phyloP scores from a whole-genome alignment of 2,113 vertebrate species.

The Atrichornis clamosus region DNA sequence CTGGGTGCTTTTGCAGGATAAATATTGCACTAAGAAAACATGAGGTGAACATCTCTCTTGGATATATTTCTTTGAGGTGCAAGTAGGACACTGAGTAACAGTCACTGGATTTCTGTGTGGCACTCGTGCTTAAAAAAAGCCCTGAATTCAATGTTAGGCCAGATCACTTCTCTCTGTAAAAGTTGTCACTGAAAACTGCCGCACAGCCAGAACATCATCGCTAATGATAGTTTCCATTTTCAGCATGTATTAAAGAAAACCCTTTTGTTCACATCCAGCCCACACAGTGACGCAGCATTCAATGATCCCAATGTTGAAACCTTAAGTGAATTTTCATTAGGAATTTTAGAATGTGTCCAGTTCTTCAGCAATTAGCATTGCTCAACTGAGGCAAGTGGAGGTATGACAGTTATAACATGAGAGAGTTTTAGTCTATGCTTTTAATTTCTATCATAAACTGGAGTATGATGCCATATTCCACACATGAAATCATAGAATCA shows the following conservation, averaged over 20 bases:
- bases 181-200: constrained; percentile 13
- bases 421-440: neutral
- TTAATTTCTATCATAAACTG: neutral
- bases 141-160: neutral
- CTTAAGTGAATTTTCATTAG: neutral
- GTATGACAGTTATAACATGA: neutral
- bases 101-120: neutral
- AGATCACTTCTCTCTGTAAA: neutral
- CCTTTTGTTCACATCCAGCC: constrained; percentile 41
- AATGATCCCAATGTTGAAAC: neutral
- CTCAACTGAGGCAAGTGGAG: neutral
- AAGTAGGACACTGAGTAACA: neutral
- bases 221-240: constrained; percentile 61
- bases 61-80: neutral
- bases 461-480: neutral
- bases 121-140: neutral
- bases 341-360: neutral
- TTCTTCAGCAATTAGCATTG: neutral
- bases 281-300: constrained; percentile 34
- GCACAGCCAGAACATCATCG: neutral
- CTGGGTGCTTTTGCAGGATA: neutral
- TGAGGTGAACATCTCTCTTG: neutral
- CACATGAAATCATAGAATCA: neutral
- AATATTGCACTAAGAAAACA: neutral
- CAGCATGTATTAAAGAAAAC: constrained; percentile 18